phyloP scores from a whole-genome alignment of 1,140 invertebrate genomes.

The Uloborus diversus region DNA sequence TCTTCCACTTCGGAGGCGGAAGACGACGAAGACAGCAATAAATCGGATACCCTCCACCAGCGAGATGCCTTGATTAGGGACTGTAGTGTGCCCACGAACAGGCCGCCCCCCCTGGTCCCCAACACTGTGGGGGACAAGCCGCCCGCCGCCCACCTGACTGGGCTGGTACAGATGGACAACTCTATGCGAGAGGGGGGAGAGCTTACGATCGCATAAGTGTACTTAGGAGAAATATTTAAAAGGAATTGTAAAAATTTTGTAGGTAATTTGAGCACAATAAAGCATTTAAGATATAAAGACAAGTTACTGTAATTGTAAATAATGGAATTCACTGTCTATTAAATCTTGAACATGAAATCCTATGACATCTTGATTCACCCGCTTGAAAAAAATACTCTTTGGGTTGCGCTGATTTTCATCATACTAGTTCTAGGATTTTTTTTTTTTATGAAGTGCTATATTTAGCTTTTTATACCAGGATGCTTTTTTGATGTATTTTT shows the following conservation, averaged over 20 bases:
- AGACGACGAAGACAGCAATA: slow-evolving; percentile 29
- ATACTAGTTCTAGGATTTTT: too few relatives aligned
- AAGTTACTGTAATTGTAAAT: too few relatives aligned
- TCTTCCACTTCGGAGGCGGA: slow-evolving; percentile 52
- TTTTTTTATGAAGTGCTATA: too few relatives aligned
- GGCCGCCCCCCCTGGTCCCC: slow-evolving; percentile 5
- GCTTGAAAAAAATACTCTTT: too few relatives aligned
- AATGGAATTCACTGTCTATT: too few relatives aligned
- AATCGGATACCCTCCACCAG: slow-evolving; percentile 12
- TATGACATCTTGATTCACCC: too few relatives aligned
- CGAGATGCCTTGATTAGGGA: slow-evolving; percentile 4
- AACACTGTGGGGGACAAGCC: neutral
- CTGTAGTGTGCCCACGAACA: slow-evolving; percentile 9
- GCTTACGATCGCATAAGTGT: slow-evolving; percentile 48
- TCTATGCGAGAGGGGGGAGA: slow-evolving; percentile 26
- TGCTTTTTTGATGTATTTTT: too few relatives aligned
- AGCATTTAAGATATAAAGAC: too few relatives aligned
- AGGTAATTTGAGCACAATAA: slow-evolving; percentile 40
- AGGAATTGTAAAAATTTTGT: slow-evolving; percentile 10
- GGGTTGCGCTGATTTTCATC: too few relatives aligned
- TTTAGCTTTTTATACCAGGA: too few relatives aligned
- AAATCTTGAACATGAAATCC: too few relatives aligned
- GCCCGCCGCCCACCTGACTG: slow-evolving; percentile 4
- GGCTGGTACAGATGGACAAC: slow-evolving; percentile 23
- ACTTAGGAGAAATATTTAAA: slow-evolving; percentile 9